These are phyloP conservation scores for Aphidius colemani DNA, from an alignment of 2,888 invertebrate species.

Conservation along the genomic window DNA sequence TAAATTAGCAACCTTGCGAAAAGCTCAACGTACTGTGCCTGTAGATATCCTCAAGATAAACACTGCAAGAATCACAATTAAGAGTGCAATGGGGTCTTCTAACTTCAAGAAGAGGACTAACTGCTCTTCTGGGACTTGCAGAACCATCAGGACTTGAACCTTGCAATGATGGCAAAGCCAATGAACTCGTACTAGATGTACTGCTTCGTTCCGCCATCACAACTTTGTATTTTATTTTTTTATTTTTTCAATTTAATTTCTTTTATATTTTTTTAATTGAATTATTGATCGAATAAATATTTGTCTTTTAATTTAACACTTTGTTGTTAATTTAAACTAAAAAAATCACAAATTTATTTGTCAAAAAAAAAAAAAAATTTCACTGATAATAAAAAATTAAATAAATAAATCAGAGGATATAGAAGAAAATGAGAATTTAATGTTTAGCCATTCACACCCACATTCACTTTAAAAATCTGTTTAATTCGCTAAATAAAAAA, in stretches of 20 bases:
- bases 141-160: slow-evolving; percentile 56
- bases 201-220: slow-evolving; percentile 54
- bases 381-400: no score
- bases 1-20: slow-evolving; percentile 27
- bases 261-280: not conserved
- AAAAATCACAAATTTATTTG: not conserved
- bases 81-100: slow-evolving; percentile 74
- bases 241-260: not conserved
- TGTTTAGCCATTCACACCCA: no score
- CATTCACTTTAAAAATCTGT: no score
- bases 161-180: slow-evolving; percentile 51
- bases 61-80: slow-evolving; percentile 74
- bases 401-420: no score
- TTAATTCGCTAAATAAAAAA: no score
- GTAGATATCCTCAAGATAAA: slow-evolving; percentile 72
- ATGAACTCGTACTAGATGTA: slow-evolving; percentile 52
- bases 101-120: slow-evolving; percentile 73
- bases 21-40: slow-evolving; percentile 61
- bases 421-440: no score
- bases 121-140: slow-evolving; percentile 66
- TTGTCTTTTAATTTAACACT: not conserved
- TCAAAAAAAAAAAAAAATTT: no score
- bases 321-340: not conserved
- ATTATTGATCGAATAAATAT: not conserved
- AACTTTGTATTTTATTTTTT: slow-evolving; percentile 6